Conservation (phyloP, 1,140 invertebrate genomes). For the Idris sp. region DNA sequence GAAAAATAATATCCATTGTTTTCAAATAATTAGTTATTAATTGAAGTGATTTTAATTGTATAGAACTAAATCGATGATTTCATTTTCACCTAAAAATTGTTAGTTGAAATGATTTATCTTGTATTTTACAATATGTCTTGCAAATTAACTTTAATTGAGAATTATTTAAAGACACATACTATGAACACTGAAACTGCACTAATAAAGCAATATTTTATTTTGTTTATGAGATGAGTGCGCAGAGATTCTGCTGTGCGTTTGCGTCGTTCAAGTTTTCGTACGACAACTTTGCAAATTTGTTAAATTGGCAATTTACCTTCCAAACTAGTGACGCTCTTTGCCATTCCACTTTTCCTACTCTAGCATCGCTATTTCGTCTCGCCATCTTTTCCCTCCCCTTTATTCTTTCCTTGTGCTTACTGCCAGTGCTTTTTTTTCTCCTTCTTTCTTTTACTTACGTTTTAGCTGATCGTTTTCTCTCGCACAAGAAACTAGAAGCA, state of each 20-base stretch:
- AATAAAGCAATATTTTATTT: constrained; percentile 57
- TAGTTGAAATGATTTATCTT: too few relatives aligned
- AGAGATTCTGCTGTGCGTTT: constrained; percentile 31
- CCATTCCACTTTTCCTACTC: constrained; percentile 45
- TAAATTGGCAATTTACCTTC: constrained; percentile 77
- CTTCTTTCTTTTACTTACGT: constrained; percentile 34
- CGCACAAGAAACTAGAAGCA: constrained; percentile 28
- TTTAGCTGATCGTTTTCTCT: constrained; percentile 44
- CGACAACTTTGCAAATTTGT: constrained; percentile 76
- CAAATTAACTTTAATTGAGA: constrained; percentile 36
- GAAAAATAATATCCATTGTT: too few relatives aligned
- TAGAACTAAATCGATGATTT: too few relatives aligned
- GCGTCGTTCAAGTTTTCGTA: constrained; percentile 59
- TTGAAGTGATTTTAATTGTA: too few relatives aligned
- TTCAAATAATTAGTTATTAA: too few relatives aligned
- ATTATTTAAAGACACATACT: constrained; percentile 46
- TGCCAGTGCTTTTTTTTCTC: constrained; percentile 7
- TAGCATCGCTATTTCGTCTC: constrained; percentile 51
- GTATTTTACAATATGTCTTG: too few relatives aligned
- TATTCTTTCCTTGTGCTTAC: too few relatives aligned
- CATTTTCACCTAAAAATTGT: too few relatives aligned
- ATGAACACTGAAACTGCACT: constrained; percentile 54
- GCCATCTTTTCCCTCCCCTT: constrained; percentile 15
- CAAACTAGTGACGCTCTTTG: constrained; percentile 69
- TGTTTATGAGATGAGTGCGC: constrained; percentile 53